Percentiles rank a stretch among this genome's conserved stretches.
phyloP scores from a whole-genome alignment of 1,140 invertebrate species.

The Monochamus saltuarius region DNA sequence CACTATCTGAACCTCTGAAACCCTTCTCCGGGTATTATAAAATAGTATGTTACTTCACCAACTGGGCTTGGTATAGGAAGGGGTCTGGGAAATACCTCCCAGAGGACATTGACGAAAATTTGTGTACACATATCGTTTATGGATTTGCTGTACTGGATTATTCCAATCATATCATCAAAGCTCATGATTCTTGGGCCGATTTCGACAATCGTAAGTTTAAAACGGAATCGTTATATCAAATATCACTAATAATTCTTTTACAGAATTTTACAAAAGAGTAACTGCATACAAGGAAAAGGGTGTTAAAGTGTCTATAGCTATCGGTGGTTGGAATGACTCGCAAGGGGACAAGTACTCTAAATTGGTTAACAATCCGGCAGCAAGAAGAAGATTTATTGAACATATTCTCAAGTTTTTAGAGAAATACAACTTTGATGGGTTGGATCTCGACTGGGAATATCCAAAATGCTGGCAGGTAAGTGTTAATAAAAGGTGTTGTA shows the following conservation, averaged over 20 bases:
- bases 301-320: constrained; percentile 77
- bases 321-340: constrained; percentile 91
- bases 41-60: constrained; percentile 90
- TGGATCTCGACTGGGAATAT: constrained; percentile 91
- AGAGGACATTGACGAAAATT: constrained; percentile 78
- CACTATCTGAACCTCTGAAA: constrained; percentile 39
- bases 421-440: constrained; percentile 82
- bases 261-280: constrained; percentile 81
- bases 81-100: constrained; percentile 79
- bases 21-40: constrained; percentile 58
- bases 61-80: constrained; percentile 91
- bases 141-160: constrained; percentile 86
- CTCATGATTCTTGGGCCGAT: constrained; percentile 88
- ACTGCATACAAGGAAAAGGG: constrained; percentile 76
- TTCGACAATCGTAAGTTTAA: constrained; percentile 73
- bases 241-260: constrained; percentile 11
- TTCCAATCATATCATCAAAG: constrained; percentile 73
- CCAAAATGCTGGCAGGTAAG: constrained; percentile 86
- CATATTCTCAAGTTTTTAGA: constrained; percentile 76
- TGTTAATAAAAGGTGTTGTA: constrained; percentile 2
- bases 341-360: constrained; percentile 82
- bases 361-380: constrained; percentile 72
- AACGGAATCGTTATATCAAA: neutral
- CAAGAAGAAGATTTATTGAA: constrained; percentile 69
- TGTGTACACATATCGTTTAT: constrained; percentile 91